Conservation (phyloP, 1,140 invertebrate genomes). For the Drosophila pachea region DNA sequence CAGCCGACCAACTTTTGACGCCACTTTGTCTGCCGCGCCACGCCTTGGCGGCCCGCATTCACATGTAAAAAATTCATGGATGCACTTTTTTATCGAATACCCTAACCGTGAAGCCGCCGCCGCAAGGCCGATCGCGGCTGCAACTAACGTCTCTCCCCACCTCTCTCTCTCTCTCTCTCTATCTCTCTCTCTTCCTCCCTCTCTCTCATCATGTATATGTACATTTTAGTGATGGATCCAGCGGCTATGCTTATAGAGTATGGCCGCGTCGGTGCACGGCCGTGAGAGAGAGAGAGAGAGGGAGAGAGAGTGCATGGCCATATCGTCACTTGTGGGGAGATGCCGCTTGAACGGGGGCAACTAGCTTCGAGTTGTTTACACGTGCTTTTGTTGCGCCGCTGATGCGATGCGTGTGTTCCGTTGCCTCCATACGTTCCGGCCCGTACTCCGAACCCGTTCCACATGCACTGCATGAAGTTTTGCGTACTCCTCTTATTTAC, state of each 20-base stretch:
- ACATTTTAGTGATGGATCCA: no score
- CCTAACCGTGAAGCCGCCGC: not conserved
- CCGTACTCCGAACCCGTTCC: not conserved
- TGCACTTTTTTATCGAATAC: slow-evolving; percentile 37
- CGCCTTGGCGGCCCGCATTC: slow-evolving; percentile 69
- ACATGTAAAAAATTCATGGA: slow-evolving; percentile 63
- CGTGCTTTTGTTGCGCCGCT: slow-evolving; percentile 73
- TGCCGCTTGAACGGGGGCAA: slow-evolving; percentile 27
- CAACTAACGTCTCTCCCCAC: no score
- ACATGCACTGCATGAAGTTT: slow-evolving; percentile 68
- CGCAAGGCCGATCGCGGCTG: not conserved
- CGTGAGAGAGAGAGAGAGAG: no score
- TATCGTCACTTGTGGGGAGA: slow-evolving; percentile 64
- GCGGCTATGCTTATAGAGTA: slow-evolving; percentile 46
- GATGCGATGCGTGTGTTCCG: slow-evolving; percentile 70
- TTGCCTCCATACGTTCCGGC: slow-evolving; percentile 1
- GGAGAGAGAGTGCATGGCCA: slow-evolving; percentile 19
- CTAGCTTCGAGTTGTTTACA: slow-evolving; percentile 69
- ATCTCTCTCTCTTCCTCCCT: no score
- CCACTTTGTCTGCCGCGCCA: slow-evolving; percentile 72
- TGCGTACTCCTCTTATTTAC: slow-evolving; percentile 68
- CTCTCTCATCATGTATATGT: no score
- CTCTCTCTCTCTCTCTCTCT: no score
- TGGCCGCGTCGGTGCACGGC: not conserved
- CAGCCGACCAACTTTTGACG: slow-evolving; percentile 62